phyloP scores from a whole-genome alignment of 1,140 invertebrate genomes.

The Periplaneta americana region DNA sequence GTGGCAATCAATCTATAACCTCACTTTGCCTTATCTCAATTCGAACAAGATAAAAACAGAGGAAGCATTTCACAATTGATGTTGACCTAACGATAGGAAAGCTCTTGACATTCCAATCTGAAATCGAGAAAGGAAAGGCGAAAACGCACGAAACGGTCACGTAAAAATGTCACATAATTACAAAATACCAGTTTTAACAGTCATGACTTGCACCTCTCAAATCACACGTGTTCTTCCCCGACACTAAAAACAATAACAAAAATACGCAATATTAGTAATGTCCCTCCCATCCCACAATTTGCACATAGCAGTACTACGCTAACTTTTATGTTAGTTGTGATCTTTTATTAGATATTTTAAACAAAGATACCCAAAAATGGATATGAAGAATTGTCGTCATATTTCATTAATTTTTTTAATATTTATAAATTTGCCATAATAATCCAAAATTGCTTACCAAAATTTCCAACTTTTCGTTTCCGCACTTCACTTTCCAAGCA shows the following conservation, averaged over 20 bases:
- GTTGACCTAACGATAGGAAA: too few relatives aligned
- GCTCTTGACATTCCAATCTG: too few relatives aligned
- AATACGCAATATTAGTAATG: not conserved
- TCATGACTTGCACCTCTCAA: not conserved
- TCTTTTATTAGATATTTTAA: too few relatives aligned
- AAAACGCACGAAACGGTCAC: too few relatives aligned
- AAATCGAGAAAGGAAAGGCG: too few relatives aligned
- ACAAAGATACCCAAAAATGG: too few relatives aligned
- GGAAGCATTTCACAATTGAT: not conserved
- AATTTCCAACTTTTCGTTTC: not conserved
- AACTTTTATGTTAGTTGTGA: too few relatives aligned
- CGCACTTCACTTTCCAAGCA: not conserved
- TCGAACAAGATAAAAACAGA: not conserved
- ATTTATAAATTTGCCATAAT: too few relatives aligned
- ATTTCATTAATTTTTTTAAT: too few relatives aligned
- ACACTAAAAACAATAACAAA: not conserved
- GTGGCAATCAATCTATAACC: not conserved
- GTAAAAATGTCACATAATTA: not conserved
- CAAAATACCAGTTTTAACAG: not conserved
- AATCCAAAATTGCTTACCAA: too few relatives aligned
- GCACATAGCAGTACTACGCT: not conserved
- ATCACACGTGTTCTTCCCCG: not conserved
- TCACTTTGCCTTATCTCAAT: not conserved
- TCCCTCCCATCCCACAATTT: not conserved
- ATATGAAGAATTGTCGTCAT: too few relatives aligned